Conservation (phyloP, 2,888 invertebrate genomes). For the Piscicola geometra region DNA sequence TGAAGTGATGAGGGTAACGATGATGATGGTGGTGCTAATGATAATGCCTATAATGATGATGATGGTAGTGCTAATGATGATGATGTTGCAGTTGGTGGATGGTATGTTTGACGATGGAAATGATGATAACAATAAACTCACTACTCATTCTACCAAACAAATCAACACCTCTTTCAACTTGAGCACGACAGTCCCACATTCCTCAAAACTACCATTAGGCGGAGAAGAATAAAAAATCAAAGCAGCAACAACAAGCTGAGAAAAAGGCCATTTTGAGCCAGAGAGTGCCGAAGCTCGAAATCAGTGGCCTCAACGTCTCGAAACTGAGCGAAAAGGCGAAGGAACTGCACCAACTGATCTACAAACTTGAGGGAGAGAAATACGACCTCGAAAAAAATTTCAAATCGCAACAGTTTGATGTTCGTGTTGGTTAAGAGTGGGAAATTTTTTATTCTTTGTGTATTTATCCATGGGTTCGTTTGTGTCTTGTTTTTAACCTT, state of each 20-base stretch:
- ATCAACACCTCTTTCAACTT: too few relatives aligned
- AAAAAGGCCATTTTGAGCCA: constrained; percentile 88
- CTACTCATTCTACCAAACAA: too few relatives aligned
- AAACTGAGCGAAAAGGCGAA: constrained; percentile 79
- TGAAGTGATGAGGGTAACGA: too few relatives aligned
- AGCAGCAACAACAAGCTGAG: constrained; percentile 97
- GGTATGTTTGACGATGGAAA: background rate
- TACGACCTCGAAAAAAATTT: constrained; percentile 97
- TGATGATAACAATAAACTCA: too few relatives aligned
- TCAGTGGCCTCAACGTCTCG: constrained; percentile 71
- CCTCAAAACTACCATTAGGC: background rate
- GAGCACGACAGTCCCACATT: too few relatives aligned
- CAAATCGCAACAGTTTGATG: constrained; percentile 97
- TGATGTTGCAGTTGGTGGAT: background rate
- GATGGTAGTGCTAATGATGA: constrained; percentile 2
- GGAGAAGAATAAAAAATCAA: constrained; percentile 70
- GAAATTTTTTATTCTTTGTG: too few relatives aligned
- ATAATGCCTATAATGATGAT: background rate
- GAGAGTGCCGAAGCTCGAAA: constrained; percentile 58
- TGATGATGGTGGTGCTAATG: background rate
- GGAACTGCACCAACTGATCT: constrained; percentile 88
- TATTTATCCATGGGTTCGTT: too few relatives aligned
- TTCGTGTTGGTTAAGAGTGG: too few relatives aligned
- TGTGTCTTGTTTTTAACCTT: too few relatives aligned
- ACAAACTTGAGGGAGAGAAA: constrained; percentile 93